Percentiles rank a stretch among this genome's conserved stretches.
These are phyloP conservation scores for Homalodisca vitripennis DNA, from an alignment of 1,140 invertebrate species.

Conservation along the genomic window DNA sequence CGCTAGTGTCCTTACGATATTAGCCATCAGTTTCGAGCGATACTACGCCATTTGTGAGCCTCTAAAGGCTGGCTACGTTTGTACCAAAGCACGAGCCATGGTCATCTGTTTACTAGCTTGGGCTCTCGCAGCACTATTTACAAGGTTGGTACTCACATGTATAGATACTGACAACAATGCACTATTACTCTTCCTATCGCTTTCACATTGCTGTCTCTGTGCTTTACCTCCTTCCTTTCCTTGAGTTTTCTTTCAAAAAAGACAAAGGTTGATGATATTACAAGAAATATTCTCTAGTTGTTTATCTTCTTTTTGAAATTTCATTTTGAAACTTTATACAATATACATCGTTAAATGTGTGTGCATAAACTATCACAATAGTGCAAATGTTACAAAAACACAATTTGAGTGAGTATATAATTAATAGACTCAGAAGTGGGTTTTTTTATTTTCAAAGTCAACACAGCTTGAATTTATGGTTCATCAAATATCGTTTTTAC, in stretches of 20 bases:
- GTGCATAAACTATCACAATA: no score
- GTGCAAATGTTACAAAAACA: no score
- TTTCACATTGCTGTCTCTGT: slow-evolving; percentile 8
- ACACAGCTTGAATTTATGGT: no score
- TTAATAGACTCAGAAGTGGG: no score
- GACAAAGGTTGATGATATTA: no score
- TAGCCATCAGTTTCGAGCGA: slow-evolving; percentile 90
- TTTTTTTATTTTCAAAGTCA: no score
- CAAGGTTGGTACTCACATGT: slow-evolving; percentile 60
- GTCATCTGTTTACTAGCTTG: slow-evolving; percentile 82
- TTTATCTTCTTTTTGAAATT: no score
- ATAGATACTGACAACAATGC: background rate
- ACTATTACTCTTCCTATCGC: background rate
- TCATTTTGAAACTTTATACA: no score
- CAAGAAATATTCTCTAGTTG: no score
- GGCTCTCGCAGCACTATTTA: slow-evolving; percentile 79
- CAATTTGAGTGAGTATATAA: no score
- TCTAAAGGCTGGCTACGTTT: slow-evolving; percentile 84
- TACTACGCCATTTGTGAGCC: slow-evolving; percentile 95
- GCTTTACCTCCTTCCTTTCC: slow-evolving; percentile 5
- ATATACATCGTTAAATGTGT: no score
- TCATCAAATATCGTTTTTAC: no score
- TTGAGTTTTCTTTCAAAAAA: background rate
- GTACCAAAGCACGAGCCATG: slow-evolving; percentile 81
- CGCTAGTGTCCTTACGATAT: slow-evolving; percentile 88